Conservation (phyloP, 2,113 vertebrate genomes). For the Anas platyrhynchos region DNA sequence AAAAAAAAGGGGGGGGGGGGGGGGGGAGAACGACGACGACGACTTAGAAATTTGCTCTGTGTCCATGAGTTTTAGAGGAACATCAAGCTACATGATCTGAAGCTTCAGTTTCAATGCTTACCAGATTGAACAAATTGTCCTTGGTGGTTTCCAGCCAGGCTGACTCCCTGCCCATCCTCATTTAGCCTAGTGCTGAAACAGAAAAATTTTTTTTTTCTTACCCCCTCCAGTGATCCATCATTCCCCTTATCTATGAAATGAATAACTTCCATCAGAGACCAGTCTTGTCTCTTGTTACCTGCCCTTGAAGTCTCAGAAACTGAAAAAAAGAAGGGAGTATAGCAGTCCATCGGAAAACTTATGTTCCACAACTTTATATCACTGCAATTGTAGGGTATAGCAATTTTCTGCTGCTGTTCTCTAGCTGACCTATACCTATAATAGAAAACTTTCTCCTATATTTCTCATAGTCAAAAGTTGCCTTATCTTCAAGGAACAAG, state of each 20-base stretch:
- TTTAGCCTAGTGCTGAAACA: not conserved
- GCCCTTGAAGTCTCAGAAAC: not conserved
- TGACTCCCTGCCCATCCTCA: not conserved
- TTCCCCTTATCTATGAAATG: not conserved
- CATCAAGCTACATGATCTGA: not conserved
- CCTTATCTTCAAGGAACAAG: conserved; percentile 58
- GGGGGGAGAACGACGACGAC: too few species aligned
- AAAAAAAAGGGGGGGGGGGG: too few species aligned
- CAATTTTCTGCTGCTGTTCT: conserved; percentile 52
- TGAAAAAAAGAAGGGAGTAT: not conserved
- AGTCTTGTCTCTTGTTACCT: not conserved
- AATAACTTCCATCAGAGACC: not conserved
- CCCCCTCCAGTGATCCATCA: accelerated
- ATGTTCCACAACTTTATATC: not conserved
- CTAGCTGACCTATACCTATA: conserved; percentile 46
- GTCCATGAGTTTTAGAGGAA: not conserved
- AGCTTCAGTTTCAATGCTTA: not conserved
- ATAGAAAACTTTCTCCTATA: conserved; percentile 60
- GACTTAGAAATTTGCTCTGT: not conserved
- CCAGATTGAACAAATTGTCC: not conserved
- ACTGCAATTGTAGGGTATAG: not conserved
- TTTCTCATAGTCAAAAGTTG: conserved; percentile 64
- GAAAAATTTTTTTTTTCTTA: not conserved
- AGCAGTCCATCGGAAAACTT: conserved; percentile 4
- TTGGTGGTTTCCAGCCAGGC: not conserved